Evolutionary conservation across 2,888 invertebrate genomes (phyloP), one percentile per base, ranked within the genome.

Genomic region (Nebria brevicollis): DNA sequence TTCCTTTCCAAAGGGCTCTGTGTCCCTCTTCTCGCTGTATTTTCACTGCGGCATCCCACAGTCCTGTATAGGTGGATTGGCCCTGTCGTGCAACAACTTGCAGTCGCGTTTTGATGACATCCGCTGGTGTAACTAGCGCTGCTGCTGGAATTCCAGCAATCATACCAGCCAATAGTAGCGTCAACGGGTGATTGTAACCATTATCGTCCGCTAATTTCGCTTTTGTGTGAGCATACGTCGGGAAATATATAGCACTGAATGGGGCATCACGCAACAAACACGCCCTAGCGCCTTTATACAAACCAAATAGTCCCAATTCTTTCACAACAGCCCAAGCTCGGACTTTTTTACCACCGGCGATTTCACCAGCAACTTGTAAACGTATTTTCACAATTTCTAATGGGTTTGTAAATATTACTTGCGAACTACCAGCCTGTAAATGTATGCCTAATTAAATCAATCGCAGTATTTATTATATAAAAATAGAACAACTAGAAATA

Each of bases 321-420:
- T 95, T 95, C 8, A 99, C 96, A 2, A 99, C 98, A 26, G 93
- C 89, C 92, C 95, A 93, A 11, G 97, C 98, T 83, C 96, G 93
- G 54, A 98, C 96, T 90, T 97, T 96, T 13, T 92, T 88, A 0
- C 93, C 94, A 42, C 94, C 93, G 0, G 97, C 97, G 83, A 99
- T 96, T 91, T 99, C 98, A 1, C 98, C 99, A 1, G 98, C 98
- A 74, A 99, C 98, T 92, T 99, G 99, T 25, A 99, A 91, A 7
- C 99, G 94, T 87, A 99, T 99, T 91, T 99, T 99, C 0, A 99
- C 99, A 84, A 99, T 99, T 91, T 99, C 99, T 85, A 99, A 89
- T 0, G 99, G 99, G 90, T 99, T 99, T 41, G 99, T 99, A 90
- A 99, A 99, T 84, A 99, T 93, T 7, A 99, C 99, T 92, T 98